These are phyloP conservation scores for Shargacucullia verbasci DNA, from an alignment of 2,888 invertebrate genomes.

Conservation along the genomic window DNA sequence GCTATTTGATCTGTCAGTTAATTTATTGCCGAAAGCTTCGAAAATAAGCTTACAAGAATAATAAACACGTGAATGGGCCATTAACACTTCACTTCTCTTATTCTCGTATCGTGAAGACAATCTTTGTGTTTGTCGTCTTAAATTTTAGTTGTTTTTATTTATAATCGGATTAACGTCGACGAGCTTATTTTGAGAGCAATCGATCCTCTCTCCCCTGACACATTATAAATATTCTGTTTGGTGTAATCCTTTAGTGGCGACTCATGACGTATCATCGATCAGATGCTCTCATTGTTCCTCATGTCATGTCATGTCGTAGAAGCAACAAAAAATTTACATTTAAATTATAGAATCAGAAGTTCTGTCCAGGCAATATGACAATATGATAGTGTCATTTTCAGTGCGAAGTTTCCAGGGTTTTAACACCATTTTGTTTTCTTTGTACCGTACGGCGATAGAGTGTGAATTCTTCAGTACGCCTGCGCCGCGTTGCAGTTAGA, in stretches of 20 bases:
- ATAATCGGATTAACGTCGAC: slow-evolving; percentile 49
- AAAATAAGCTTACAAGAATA: slow-evolving; percentile 45
- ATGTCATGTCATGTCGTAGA: background rate
- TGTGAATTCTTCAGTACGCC: background rate
- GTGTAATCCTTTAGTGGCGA: slow-evolving; percentile 32
- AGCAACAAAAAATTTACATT: background rate
- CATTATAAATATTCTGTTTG: slow-evolving; percentile 31
- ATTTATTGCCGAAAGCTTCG: slow-evolving; percentile 45
- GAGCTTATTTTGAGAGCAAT: slow-evolving; percentile 46
- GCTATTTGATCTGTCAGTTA: slow-evolving; percentile 19
- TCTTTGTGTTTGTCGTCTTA: slow-evolving; percentile 25
- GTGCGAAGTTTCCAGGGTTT: no score
- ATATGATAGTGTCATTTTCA: no score
- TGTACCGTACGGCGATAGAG: background rate
- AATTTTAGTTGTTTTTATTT: slow-evolving; percentile 46
- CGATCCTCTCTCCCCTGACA: slow-evolving; percentile 37
- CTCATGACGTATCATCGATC: slow-evolving; percentile 25
- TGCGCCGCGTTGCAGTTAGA: no score
- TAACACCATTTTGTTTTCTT: no score
- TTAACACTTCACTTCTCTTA: slow-evolving; percentile 49
- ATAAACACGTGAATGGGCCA: slow-evolving; percentile 52
- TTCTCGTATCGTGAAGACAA: slow-evolving; percentile 24
- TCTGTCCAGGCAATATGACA: background rate
- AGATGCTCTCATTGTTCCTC: slow-evolving; percentile 4
- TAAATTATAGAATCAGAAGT: background rate